Evolutionary conservation across 23 tunicate species (phyloP), one percentile per base, ranked within the genome.

Genomic region (Clavelina lepadiformis): DNA sequence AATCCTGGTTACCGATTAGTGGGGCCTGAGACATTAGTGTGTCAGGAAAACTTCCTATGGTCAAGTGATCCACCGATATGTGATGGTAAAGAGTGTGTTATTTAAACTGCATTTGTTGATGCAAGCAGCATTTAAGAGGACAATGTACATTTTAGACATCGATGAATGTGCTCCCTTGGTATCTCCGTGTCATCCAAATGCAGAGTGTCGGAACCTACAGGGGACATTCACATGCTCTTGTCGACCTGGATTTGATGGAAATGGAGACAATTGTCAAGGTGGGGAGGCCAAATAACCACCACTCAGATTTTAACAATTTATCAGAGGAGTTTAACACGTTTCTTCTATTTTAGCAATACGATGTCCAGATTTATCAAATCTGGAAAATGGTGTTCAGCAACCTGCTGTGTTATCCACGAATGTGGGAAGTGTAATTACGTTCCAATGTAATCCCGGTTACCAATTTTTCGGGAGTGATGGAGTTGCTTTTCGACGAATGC

Each of bases 221-320:
- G 92, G 92, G 49, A 65, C 77, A 33, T 83, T 32, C 35, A 34
- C 37, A 3, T 83, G 92, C 50, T 49, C 24, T 4, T 83, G 92
- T 33, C 34, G 28, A 33, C 65, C 24, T 32, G 82, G 82, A 5
- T 83, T 13, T 36, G 25, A 33, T 4, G 69, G 68, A 1, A 60
- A 68, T 28, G 73, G 65, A 22, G 50, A 26, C 23, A 13, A 25
- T 1, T 82, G 89, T 36, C 23, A 31, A 63, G 80, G 86, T 80
- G 26, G 22, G 24, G n/a, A 53, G 22, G 11, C 49, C 49, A 15
- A 8, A 41, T 8, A 41, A 8, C 11, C 15, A 8, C 13, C 15
- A 8, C 15, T 41, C 49, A 41, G 15, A 11, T 41, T 41, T 41
- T 8, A 41, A 11, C 11, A 41, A 41, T 15, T 11, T 15, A 41